Conservation (phyloP, 2,888 invertebrate species). For the Chaitophorus viminalis region DNA sequence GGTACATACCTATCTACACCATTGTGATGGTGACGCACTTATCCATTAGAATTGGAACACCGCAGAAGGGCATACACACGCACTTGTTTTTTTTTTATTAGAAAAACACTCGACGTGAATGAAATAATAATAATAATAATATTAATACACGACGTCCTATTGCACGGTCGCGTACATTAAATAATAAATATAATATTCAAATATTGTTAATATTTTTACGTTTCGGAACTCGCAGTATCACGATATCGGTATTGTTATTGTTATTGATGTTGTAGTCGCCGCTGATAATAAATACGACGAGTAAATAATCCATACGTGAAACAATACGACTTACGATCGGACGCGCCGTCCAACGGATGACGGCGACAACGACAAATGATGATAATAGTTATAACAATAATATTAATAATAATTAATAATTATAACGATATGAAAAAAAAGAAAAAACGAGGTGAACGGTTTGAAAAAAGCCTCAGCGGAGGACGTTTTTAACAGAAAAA, state of each 20-base stretch:
- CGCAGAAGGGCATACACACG: background rate
- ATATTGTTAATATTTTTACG: background rate
- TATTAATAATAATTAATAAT: too few species aligned
- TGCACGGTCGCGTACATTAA: background rate
- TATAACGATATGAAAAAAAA: background rate
- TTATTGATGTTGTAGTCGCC: background rate
- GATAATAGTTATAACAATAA: too few species aligned
- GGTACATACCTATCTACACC: slow-evolving; percentile 14
- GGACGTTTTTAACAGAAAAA: slow-evolving; percentile 41
- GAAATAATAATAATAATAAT: slow-evolving; percentile 9
- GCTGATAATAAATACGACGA: background rate
- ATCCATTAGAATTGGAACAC: slow-evolving; percentile 24
- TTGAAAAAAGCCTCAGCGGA: slow-evolving; percentile 5
- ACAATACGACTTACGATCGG: background rate
- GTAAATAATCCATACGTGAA: background rate
- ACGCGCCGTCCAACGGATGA: background rate
- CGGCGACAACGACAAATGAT: background rate
- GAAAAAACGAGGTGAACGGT: background rate
- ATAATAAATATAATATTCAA: background rate
- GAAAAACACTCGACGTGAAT: slow-evolving; percentile 23
- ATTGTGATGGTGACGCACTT: slow-evolving; percentile 19
- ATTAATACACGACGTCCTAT: background rate
- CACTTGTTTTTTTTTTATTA: slow-evolving; percentile 48
- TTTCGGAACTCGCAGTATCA: background rate
- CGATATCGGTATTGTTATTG: background rate